phyloP scores from a whole-genome alignment of 2,888 invertebrate species.

The Lasius platythorax region DNA sequence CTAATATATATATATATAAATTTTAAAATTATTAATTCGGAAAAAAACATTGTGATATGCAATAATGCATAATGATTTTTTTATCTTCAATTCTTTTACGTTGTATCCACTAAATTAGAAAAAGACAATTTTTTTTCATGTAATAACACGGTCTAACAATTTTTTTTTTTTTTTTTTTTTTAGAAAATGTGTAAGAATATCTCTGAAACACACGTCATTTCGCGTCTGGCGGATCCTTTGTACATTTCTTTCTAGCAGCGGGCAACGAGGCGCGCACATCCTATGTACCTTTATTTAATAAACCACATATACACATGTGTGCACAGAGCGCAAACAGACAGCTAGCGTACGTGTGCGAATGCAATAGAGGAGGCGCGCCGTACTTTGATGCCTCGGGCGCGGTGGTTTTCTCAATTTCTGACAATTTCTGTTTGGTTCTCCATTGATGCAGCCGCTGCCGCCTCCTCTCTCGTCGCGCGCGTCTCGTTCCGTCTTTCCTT shows the following conservation, averaged over 20 bases:
- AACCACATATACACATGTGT: conserved; percentile 26
- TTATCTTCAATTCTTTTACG: background rate
- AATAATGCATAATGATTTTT: conserved; percentile 3
- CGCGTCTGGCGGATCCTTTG: conserved; percentile 17
- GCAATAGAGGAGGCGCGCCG: conserved; percentile 26
- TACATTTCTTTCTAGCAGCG: background rate
- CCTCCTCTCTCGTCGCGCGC: conserved; percentile 19
- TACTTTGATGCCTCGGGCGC: conserved; percentile 41
- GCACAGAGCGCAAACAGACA: conserved; percentile 23
- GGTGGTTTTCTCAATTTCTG: conserved; percentile 64
- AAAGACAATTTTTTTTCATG: background rate
- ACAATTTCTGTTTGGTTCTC: conserved; percentile 61
- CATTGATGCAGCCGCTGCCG: conserved; percentile 44
- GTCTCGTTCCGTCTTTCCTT: conserved; percentile 19
- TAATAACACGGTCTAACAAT: conserved; percentile 12
- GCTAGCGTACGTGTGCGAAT: conserved; percentile 8
- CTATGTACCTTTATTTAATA: conserved; percentile 52
- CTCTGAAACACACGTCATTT: conserved; percentile 42
- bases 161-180: background rate
- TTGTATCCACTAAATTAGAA: background rate
- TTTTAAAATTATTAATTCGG: background rate
- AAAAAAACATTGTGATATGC: background rate
- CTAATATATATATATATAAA: background rate
- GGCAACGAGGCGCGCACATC: conserved; percentile 39
- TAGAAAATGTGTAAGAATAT: conserved; percentile 23